Percentiles rank a stretch among this genome's conserved stretches.
Evolutionary conservation across 2,797 vertebrate genomes (phyloP).

Genomic region (Lacerta agilis): DNA sequence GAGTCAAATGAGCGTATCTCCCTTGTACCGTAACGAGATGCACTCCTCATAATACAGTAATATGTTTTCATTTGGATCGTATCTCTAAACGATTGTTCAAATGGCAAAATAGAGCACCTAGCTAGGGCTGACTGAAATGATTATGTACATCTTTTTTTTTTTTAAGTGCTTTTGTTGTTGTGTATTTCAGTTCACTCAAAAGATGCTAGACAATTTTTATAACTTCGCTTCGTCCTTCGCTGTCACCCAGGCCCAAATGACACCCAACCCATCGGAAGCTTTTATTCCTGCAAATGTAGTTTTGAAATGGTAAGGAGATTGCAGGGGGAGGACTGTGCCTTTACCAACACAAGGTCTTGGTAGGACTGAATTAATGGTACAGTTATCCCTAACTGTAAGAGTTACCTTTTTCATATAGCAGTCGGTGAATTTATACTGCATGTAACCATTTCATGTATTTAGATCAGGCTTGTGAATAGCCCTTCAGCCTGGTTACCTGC

Average conservation of each 20-base stretch:
- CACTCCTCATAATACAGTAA: too few species aligned
- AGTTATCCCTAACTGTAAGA: background rate
- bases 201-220: conserved; percentile 96
- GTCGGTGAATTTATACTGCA: background rate
- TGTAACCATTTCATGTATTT: background rate
- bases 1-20: background rate
- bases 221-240: conserved; percentile 95
- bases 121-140: background rate
- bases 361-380: background rate
- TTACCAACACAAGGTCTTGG: background rate
- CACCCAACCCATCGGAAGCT: conserved; percentile 90
- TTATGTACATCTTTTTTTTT: background rate
- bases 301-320: conserved; percentile 85
- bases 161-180: background rate
- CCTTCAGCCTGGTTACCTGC: background rate
- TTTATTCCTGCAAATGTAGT: conserved; percentile 93
- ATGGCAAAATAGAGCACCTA: background rate
- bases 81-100: background rate
- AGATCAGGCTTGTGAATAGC: background rate
- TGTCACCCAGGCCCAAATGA: conserved; percentile 93
- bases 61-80: background rate
- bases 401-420: background rate
- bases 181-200: conserved; percentile 89
- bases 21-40: background rate
- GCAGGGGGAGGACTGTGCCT: background rate